These are phyloP conservation scores for Felis catus DNA, from an alignment of 2,113 vertebrate genomes.

Conservation along the genomic window F.catus_Fca126_mat1.0 CM031419.1:44275001-44275500, in stretches of 20 bases:
- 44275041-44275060: neutral
- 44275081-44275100: neutral
- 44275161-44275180: neutral
- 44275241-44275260: no score
- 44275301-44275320: no score
- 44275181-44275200: neutral
- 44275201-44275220: neutral
- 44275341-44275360: neutral
- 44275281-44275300: neutral
- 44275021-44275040: fast-evolving
- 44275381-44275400: neutral
- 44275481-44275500: neutral
- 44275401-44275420: neutral
- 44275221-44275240: neutral
- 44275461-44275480: neutral
- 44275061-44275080: neutral
- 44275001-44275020: neutral
- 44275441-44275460: neutral
- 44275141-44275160: neutral
- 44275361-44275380: neutral
- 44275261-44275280: neutral
- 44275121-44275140: neutral
- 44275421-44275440: fast-evolving
- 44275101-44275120: neutral
- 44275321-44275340: neutral